Base-by-base conservation (phyloP, 2,797 vertebrate species). In the Trachops cirrhosus region DNA sequence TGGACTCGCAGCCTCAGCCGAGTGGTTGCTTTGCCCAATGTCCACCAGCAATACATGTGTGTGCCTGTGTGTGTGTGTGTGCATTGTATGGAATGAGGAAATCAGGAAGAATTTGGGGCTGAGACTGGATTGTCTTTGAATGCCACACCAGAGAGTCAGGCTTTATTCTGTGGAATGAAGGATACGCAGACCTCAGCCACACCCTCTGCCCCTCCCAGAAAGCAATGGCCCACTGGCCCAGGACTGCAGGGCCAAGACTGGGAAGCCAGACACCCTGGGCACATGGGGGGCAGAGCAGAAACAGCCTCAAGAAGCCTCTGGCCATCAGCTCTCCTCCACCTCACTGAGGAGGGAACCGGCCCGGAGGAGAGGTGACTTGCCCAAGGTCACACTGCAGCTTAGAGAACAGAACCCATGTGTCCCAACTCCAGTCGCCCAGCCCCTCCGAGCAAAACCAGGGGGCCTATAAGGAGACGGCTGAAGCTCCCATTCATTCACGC, bases 231-330 rank as follows among this genome's bases (percentile, higher is more conserved):
- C 75, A 37, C 14, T 7, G 6, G 4, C 3, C 34, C 26, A 39
- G 18, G 52, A 70, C 37, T 4, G 5, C n/a, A 6, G 71, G n/a
- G 19, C 14, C 37, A 5, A 0, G 1, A 9, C 5, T 4, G 9
- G 39, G 59, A 86, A 32, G 46, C 50, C n/a, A 1, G 21, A 44
- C 32, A n/a, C 39, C 32, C 52, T 44, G 62, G n/a, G 44, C 41
- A 22, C 6, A 16, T 2, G 46, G 19, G 19, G 54, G 44, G 52
- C n/a, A 64, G 62, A 41, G 77, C 24, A 59, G 32, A 26, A 41
- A 32, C 19, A 9, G 19, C 11, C 19, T 88, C 6, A 0, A 29
- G 79, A 70, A 48, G 44, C 11, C 15, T 11, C 22, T 48, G 4
- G 24, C 59, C 19, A 3, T 29, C 70, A 26, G 41, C 6, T 82